Conservation (phyloP, 2,888 invertebrate genomes). For the Galerucella nymphaeae region DNA sequence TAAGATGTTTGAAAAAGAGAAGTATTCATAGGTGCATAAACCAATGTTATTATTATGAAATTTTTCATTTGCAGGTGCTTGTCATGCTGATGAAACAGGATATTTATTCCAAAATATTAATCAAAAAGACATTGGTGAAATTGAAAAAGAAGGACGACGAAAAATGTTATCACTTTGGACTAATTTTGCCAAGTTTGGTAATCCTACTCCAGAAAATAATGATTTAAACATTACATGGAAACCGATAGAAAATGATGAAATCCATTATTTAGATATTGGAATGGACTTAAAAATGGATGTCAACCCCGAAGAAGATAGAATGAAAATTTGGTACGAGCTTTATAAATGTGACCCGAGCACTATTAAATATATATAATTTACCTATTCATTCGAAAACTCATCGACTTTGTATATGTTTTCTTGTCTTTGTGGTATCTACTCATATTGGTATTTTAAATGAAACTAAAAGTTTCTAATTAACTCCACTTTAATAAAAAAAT, state of each 20-base stretch:
- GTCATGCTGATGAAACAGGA: conserved; percentile 50
- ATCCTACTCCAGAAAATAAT: conserved; percentile 46
- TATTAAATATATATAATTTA: conserved; percentile 11
- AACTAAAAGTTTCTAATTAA: too few relatives aligned
- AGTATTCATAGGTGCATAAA: too few relatives aligned
- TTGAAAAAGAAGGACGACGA: conserved; percentile 42
- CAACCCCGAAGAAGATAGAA: conserved; percentile 52
- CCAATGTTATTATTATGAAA: too few relatives aligned
- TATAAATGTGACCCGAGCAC: conserved; percentile 25
- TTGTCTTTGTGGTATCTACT: too few relatives aligned
- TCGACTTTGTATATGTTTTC: not conserved
- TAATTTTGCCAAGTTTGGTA: conserved; percentile 53
- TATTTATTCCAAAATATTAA: conserved; percentile 47
- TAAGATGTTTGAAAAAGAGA: not conserved
- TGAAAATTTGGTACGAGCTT: conserved; percentile 53
- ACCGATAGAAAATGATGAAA: conserved; percentile 38
- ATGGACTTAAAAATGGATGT: conserved; percentile 46
- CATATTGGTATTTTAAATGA: too few relatives aligned
- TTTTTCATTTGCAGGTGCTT: conserved; percentile 44
- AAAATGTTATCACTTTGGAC: conserved; percentile 53
- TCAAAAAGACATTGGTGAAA: conserved; percentile 24
- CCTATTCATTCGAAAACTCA: not conserved
- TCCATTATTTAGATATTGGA: conserved; percentile 56
- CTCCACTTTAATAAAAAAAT: too few relatives aligned
- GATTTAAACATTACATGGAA: conserved; percentile 49